Conservation (phyloP, 2,797 vertebrate species). For the Pipistrellus pygmaeus region DNA sequence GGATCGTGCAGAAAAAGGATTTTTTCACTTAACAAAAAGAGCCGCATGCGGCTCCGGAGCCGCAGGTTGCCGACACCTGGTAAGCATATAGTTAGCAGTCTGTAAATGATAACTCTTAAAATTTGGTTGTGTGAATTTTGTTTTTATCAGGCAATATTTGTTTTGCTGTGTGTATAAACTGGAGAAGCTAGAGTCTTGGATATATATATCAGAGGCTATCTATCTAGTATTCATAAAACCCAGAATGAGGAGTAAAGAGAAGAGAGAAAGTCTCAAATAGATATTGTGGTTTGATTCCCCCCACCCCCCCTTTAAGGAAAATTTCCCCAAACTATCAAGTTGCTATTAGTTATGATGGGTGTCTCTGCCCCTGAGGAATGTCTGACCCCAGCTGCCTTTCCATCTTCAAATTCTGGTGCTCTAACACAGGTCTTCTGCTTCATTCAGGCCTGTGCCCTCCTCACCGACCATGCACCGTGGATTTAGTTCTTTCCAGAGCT, state of each 20-base stretch:
- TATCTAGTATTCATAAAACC: neutral
- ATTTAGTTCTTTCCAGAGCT: neutral
- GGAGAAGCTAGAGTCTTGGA: neutral
- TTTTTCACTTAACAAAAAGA: too few relatives aligned
- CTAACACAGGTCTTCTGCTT: neutral
- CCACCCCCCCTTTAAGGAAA: neutral
- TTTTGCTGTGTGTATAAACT: conserved; percentile 42
- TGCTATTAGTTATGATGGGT: neutral
- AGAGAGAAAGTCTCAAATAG: conserved; percentile 11
- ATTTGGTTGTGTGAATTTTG: conserved; percentile 34
- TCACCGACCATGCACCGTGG: neutral
- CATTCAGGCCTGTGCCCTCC: neutral
- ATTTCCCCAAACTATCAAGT: neutral
- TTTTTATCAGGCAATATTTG: conserved; percentile 47
- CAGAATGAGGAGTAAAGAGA: conserved; percentile 6
- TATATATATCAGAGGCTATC: neutral
- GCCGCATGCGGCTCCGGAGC: too few relatives aligned
- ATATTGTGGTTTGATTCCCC: neutral
- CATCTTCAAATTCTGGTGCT: neutral
- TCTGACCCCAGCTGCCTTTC: neutral
- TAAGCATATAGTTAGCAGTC: conserved; percentile 7
- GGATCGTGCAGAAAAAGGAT: too few relatives aligned
- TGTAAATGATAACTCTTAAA: conserved; percentile 32
- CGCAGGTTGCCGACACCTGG: too few relatives aligned
- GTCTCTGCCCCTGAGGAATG: neutral